Base-by-base conservation (phyloP, 35 echinoderm and acorn worm genomes). In the Eucidaris tribuloides region DNA sequence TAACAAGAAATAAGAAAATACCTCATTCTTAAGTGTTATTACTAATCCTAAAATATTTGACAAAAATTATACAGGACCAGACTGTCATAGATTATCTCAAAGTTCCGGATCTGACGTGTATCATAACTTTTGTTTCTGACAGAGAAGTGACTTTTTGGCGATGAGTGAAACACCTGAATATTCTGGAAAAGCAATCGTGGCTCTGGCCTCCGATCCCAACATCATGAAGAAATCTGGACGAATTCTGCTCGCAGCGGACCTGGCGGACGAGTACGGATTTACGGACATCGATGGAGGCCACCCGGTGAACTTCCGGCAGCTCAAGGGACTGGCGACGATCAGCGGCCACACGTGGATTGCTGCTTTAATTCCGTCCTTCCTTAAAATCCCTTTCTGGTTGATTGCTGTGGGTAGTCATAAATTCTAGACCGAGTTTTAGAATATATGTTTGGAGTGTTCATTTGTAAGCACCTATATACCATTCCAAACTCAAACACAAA, bases 181-280 rank as follows among this genome's bases (percentile, higher is more conserved):
- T 77, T 18, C 83, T 62, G 83, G 90, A 4, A 92, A 86, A 49
- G 81, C 80, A 36, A 64, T 92, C 14, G 83, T 74, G 11, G 60
- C 62, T 72, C 63, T 92, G 4, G 83, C 83, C 6, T 24, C 82
- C 45, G 89, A 92, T 64, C 18, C 37, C 32, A 81, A 92, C 44
- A 76, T 92, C 31, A 92, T 92, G 83, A 30, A 77, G 46, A 92
- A 92, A 60, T 74, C 83, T 13, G 89, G 89, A 14, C 58, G 78
- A 0, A 65, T 92, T n/a, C 65, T 86, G 34, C 28, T 80, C n/a
- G 82, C 89, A 1, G 36, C 27, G 7, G 78, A 86, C n/a, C 54
- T 92, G 0, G 89, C 77, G 7, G 50, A 80, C 5, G 89, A 92
- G 55, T 92, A 86, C 32, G 62, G 83, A 9, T 92, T 92, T 52